Conservation (phyloP, 2,888 invertebrate genomes). For the Ennomos quercinarius region DNA sequence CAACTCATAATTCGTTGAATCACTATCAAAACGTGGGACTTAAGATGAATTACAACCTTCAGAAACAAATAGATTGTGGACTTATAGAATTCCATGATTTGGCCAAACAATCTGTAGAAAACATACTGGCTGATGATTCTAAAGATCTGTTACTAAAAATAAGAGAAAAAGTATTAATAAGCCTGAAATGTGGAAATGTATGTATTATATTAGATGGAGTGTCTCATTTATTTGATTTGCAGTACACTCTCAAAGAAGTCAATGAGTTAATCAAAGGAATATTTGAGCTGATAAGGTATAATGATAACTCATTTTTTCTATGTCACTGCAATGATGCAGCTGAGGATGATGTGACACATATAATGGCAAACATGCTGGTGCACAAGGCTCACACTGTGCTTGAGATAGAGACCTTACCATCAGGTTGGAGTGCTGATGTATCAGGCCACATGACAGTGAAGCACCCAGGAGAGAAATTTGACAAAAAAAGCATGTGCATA, state of each 20-base stretch:
- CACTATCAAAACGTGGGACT: conserved; percentile 91
- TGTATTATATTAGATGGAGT: conserved; percentile 90
- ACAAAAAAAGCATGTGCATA: conserved; percentile 56
- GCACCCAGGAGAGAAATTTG: conserved; percentile 68
- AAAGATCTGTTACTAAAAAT: conserved; percentile 70
- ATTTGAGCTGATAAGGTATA: conserved; percentile 62
- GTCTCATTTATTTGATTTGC: conserved; percentile 89
- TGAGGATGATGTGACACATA: conserved; percentile 83
- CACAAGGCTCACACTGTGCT: conserved; percentile 87
- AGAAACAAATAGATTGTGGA: conserved; percentile 70
- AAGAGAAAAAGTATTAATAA: conserved; percentile 63
- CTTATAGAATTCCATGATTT: conserved; percentile 63
- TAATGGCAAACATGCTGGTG: conserved; percentile 86
- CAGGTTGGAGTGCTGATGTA: conserved; percentile 90
- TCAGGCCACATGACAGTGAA: conserved; percentile 88
- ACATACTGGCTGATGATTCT: conserved; percentile 53
- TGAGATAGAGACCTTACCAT: conserved; percentile 88
- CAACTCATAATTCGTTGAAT: conserved; percentile 88
- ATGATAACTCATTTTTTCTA: conserved; percentile 71
- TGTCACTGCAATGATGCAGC: conserved; percentile 86
- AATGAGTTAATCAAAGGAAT: conserved; percentile 79
- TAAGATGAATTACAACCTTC: conserved; percentile 90
- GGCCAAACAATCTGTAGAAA: conserved; percentile 58
- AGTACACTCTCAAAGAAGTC: conserved; percentile 80
- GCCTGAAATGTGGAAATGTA: conserved; percentile 69